phyloP scores from a whole-genome alignment of 1,140 invertebrate species.

The Argopecten irradians region DNA sequence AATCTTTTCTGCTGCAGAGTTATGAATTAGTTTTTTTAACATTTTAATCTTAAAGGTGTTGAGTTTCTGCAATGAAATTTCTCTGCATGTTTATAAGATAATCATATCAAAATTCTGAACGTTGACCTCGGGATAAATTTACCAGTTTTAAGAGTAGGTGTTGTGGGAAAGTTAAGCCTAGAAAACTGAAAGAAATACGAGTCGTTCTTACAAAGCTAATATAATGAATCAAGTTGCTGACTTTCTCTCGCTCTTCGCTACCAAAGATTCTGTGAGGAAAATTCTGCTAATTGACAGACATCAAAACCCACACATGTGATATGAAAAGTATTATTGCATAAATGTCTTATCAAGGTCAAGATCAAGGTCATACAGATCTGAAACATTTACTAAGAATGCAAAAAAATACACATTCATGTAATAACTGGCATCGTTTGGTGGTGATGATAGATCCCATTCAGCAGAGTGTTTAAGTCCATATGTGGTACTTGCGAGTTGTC shows the following conservation, averaged over 20 bases:
- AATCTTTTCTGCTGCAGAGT: background rate
- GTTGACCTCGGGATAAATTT: background rate
- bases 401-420: background rate
- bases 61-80: background rate
- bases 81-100: background rate
- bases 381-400: background rate
- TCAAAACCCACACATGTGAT: background rate
- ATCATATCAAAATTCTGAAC: conserved; percentile 2
- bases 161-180: background rate
- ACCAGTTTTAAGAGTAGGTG: background rate
- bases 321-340: background rate
- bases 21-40: background rate
- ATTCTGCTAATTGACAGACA: conserved; percentile 9
- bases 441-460: no score
- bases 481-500: background rate
- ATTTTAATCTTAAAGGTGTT: background rate
- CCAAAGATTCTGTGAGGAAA: background rate
- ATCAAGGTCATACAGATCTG: background rate
- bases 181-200: background rate
- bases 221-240: background rate
- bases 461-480: background rate
- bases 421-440: background rate
- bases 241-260: background rate
- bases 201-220: background rate
- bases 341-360: background rate